Percentiles rank a stretch among this genome's conserved stretches.
Evolutionary conservation across 2,113 vertebrate genomes (phyloP).

Genomic region (Paradoxurus hermaphroditus): DNA sequence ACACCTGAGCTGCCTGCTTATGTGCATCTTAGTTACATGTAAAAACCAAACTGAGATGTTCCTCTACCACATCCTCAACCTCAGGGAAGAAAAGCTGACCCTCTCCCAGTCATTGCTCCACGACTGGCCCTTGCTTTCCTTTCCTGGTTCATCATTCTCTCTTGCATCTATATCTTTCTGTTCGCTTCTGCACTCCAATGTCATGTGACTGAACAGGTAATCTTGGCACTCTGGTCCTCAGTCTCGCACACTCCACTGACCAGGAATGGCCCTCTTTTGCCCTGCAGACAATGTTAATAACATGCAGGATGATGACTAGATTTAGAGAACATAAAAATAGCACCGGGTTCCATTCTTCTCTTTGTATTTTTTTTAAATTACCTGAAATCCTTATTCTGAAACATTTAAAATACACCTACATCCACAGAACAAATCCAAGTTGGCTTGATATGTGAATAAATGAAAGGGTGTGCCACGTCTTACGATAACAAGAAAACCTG

Average conservation of each 20-base stretch:
- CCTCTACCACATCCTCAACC: not conserved
- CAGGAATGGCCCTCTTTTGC: not conserved
- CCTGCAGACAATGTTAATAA: not conserved
- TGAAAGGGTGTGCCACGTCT: slow-evolving; percentile 37
- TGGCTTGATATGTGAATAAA: not conserved
- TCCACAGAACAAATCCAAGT: not conserved
- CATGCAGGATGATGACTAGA: not conserved
- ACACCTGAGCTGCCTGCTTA: not conserved
- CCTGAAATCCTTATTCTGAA: not conserved
- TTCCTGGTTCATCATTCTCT: not conserved
- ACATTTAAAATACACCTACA: slow-evolving; percentile 5
- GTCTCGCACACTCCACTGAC: not conserved
- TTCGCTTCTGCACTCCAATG: rapidly evolving
- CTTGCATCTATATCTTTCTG: not conserved
- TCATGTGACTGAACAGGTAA: not conserved
- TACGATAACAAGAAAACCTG: slow-evolving; percentile 37
- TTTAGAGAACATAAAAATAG: not conserved
- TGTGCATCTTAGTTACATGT: not conserved
- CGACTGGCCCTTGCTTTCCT: not conserved
- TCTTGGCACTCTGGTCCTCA: not conserved
- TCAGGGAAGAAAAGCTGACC: not conserved
- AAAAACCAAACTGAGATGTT: not conserved
- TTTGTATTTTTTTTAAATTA: not conserved
- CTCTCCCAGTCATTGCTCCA: not conserved
- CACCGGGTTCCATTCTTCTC: not conserved